A percentile compares a stretch with the other conserved stretches of the same genome.
phyloP scores from a whole-genome alignment of 2,888 invertebrate genomes.

The Prenolepis imparis region DNA sequence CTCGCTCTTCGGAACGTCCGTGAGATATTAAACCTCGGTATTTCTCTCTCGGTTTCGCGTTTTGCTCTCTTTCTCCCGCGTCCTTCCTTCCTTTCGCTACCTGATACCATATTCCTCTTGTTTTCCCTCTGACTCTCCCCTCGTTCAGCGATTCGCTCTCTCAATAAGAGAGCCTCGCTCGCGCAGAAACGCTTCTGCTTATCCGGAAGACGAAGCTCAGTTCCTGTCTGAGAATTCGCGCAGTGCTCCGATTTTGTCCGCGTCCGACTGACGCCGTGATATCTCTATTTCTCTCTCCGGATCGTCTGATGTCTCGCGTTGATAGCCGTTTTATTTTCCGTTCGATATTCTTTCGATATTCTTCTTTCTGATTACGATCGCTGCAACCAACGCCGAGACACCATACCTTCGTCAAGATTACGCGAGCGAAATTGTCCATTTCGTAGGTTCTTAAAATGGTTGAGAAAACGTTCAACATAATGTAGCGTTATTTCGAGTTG shows the following conservation, averaged over 20 bases:
- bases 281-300: constrained; percentile 30
- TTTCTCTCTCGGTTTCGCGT: constrained; percentile 50
- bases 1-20: constrained; percentile 70
- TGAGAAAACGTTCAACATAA: constrained; percentile 6
- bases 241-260: constrained; percentile 31
- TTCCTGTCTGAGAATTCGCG: constrained; percentile 8
- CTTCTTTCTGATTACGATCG: constrained; percentile 32
- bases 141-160: constrained; percentile 40
- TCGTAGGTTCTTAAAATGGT: constrained; percentile 2
- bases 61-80: not conserved
- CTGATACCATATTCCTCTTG: constrained; percentile 39
- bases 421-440: constrained; percentile 12
- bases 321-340: constrained; percentile 35
- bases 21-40: constrained; percentile 80
- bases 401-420: constrained; percentile 9
- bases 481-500: not conserved
- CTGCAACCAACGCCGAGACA: not conserved
- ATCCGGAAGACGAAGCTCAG: constrained; percentile 39
- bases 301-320: constrained; percentile 24
- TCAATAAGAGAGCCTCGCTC: constrained; percentile 48
- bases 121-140: constrained; percentile 19
- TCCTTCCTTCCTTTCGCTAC: not conserved
- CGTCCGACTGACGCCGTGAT: constrained; percentile 50
- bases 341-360: constrained; percentile 36
- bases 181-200: constrained; percentile 48